Conservation (phyloP, 2,888 invertebrate species). For the Drosophila kanekoi region DNA sequence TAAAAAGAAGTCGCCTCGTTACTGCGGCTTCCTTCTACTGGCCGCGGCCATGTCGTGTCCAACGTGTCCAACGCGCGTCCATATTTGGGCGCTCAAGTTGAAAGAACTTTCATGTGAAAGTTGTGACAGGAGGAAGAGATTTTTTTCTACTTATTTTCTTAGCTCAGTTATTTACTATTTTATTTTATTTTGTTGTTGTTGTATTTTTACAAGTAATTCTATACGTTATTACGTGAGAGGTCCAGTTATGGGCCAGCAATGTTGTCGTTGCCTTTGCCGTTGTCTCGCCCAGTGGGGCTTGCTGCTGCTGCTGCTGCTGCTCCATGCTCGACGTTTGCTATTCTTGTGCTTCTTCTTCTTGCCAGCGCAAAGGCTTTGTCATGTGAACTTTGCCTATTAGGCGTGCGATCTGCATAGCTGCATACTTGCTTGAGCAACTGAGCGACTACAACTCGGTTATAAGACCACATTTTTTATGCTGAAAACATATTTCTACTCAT, state of each 20-base stretch:
- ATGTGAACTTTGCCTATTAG: constrained; percentile 77
- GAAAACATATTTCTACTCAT: too few relatives aligned
- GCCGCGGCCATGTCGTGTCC: constrained; percentile 51
- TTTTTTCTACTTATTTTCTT: constrained; percentile 26
- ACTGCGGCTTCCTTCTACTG: constrained; percentile 42
- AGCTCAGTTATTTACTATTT: constrained; percentile 4
- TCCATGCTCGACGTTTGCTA: constrained; percentile 31
- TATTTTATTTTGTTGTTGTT: constrained; percentile 17
- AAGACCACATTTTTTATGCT: too few relatives aligned
- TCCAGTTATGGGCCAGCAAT: constrained; percentile 78
- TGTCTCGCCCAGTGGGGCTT: constrained; percentile 27
- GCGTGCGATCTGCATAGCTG: constrained; percentile 40
- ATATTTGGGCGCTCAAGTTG: constrained; percentile 81
- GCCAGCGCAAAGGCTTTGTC: constrained; percentile 18
- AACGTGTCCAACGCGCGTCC: constrained; percentile 58
- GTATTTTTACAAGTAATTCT: constrained; percentile 67
- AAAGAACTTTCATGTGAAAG: constrained; percentile 83
- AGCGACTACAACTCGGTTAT: neutral
- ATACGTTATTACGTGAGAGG: constrained; percentile 80
- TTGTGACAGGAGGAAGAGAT: constrained; percentile 79
- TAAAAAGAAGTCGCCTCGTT: constrained; percentile 59
- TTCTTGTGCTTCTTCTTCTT: constrained; percentile 18
- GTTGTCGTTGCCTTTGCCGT: constrained; percentile 55
- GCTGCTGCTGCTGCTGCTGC: constrained; percentile 32
- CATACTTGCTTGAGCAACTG: constrained; percentile 2